Evolutionary conservation across 1,140 invertebrate genomes (phyloP), one percentile per base, ranked within the genome.

Genomic region (Chymomyza costata): DNA sequence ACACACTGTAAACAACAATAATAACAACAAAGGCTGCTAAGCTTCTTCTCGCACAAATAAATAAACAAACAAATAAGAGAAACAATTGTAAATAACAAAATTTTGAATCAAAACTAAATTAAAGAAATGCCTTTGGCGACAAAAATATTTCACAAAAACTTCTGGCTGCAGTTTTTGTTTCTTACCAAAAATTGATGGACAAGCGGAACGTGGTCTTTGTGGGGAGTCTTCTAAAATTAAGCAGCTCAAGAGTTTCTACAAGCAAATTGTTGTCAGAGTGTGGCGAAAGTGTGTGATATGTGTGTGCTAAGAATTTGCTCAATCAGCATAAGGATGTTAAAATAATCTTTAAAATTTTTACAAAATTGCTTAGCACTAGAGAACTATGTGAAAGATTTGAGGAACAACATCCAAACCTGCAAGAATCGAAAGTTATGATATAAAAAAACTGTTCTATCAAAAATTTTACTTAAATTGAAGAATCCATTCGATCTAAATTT

Each of bases 71-170:
- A 38, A 47, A 19, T 57, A 16, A 37, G n/a, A 39, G n/a, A 54
- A 14, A 39, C 18, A 48, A 31, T 37, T 37, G n/a, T 47, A 48
- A 56, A 53, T 41, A 48, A 40, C 28, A 61, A 60, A 40, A 54
- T 54, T 49, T 67, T 54, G 54, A 80, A 67, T 73, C 60, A 71
- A 59, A 80, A 62, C 60, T 73, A 73, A 80, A 80, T 80, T 80
- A 58, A 80, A 80, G 67, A 59, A 80, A 80, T 68, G 67, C 67
- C 60, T 55, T 45, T 51, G 64, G 73, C 67, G 73, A 67, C 73
- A 65, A 71, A n/a, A 80, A 80, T 58, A 80, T 68, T 73, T 71
- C 39, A 6, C 35, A 38, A 38, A 17, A 38, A n/a, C n/a, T n/a
- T 57, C 37, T 19, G 47, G 53, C n/a, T 41, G 17, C 30, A 43